phyloP scores from a whole-genome alignment of 2,113 vertebrate genomes.

The Pipa parva region DNA sequence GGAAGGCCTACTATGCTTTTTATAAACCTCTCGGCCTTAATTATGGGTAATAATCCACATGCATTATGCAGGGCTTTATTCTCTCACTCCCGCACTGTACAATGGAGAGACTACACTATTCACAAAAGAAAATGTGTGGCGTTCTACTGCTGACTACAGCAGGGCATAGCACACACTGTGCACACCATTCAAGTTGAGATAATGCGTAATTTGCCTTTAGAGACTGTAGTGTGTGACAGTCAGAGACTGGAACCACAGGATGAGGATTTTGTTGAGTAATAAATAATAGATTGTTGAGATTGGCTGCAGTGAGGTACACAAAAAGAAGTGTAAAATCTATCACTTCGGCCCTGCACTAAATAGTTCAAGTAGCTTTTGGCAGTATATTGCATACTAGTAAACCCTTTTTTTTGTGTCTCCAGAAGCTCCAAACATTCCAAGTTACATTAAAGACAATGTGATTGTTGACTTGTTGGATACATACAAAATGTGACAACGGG shows the following conservation, averaged over 20 bases:
- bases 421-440: no score
- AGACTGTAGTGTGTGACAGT: neutral
- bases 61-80: neutral
- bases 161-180: neutral
- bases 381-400: no score
- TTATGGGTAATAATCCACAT: neutral
- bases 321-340: neutral
- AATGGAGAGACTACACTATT: neutral
- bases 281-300: neutral
- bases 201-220: neutral
- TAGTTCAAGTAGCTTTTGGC: no score
- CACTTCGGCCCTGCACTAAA: no score
- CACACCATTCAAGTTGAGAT: neutral
- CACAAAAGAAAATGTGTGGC: neutral
- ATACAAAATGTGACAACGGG: no score
- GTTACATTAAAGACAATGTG: no score
- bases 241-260: neutral
- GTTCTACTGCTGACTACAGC: neutral
- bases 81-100: neutral
- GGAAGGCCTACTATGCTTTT: neutral
- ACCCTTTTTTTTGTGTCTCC: no score
- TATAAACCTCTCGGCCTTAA: neutral
- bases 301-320: neutral
- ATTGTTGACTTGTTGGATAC: no score
- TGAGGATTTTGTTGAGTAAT: neutral